Percentiles rank a stretch among this genome's conserved stretches.
Evolutionary conservation across 92 coral and sea anemone genomes (phyloP).

Genomic region (Zoanthus sociatus): DNA sequence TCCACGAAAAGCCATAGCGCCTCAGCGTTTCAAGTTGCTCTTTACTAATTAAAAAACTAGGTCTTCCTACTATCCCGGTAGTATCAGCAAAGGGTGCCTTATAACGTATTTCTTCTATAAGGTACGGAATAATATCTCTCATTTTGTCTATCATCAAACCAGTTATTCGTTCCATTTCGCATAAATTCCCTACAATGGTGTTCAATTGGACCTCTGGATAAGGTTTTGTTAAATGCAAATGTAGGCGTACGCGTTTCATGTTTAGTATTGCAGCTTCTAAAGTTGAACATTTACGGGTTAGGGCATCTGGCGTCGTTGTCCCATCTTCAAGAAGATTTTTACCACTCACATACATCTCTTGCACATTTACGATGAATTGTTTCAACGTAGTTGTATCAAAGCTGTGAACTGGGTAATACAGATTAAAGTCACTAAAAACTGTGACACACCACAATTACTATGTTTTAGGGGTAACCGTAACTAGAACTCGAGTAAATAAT

Average conservation of each 20-base stretch:
- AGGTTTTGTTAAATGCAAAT: conserved; percentile 6
- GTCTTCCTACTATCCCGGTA: conserved; percentile 10
- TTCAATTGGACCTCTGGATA: not conserved
- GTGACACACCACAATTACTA: not conserved
- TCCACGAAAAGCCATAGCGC: not conserved
- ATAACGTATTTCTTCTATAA: conserved; percentile 11
- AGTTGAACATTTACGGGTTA: not conserved
- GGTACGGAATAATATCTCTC: not conserved
- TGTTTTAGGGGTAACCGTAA: not conserved
- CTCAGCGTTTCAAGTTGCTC: conserved; percentile 15
- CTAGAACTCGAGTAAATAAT: not conserved
- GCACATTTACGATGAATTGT: not conserved
- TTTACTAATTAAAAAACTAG: not conserved
- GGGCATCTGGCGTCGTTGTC: not conserved
- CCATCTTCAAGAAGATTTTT: not conserved
- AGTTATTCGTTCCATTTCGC: not conserved
- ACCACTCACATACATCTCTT: not conserved
- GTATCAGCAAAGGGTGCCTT: not conserved
- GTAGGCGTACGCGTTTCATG: conserved; percentile 15
- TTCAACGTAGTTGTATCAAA: not conserved
- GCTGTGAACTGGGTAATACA: not conserved
- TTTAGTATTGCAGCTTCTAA: conserved; percentile 24
- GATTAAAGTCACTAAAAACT: not conserved
- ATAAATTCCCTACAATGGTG: not conserved
- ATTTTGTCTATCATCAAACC: not conserved